These are phyloP conservation scores for Halichoerus grypus DNA, from an alignment of 2,113 vertebrate species.

Conservation along the genomic window DNA sequence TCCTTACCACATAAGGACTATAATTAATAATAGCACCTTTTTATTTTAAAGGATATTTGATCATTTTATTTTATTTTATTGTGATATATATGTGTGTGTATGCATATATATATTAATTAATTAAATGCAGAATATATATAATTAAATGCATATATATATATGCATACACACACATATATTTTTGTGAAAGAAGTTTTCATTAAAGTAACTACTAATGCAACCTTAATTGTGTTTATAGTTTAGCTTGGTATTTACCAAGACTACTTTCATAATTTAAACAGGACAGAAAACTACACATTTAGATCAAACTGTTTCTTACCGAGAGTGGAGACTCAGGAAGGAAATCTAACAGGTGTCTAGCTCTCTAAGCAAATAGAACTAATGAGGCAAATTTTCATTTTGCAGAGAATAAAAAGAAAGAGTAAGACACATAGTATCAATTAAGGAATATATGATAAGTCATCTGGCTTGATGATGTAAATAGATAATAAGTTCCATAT, in stretches of 20 bases:
- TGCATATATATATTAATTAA: no score
- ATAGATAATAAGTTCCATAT: not conserved
- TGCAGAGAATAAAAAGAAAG: not conserved
- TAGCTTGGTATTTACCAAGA: not conserved
- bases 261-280: not conserved
- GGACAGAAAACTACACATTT: not conserved
- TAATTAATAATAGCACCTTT: slow-evolving; percentile 47
- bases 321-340: slow-evolving; percentile 10
- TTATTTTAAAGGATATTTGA: not conserved
- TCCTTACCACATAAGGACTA: not conserved
- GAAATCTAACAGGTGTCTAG: not conserved
- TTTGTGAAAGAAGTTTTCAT: slow-evolving; percentile 11
- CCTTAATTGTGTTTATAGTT: not conserved
- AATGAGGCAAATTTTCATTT: slow-evolving; percentile 53
- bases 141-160: no score
- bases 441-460: not conserved
- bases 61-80: slow-evolving; percentile 33
- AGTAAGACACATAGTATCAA: not conserved
- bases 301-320: not conserved
- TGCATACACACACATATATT: not conserved
- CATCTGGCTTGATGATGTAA: not conserved
- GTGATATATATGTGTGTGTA: not conserved
- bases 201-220: not conserved
- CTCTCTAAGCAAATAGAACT: not conserved
- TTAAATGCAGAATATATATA: no score